Evolutionary conservation across 2,113 vertebrate genomes (phyloP), one percentile per base, ranked within the genome.

Genomic region (Lamprologus tigripictilis): DNA sequence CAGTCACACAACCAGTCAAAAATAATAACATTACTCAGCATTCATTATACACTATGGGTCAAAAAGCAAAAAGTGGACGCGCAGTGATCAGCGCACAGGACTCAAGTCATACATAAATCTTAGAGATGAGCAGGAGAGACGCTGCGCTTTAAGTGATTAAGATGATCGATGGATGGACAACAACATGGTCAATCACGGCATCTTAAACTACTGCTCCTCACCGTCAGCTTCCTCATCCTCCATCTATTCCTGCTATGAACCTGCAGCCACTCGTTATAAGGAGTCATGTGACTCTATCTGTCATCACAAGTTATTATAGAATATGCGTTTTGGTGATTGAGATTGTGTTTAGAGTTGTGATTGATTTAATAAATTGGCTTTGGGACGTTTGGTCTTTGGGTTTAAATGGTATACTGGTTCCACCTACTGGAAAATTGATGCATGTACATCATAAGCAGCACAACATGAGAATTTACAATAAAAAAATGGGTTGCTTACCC

Each of bases 361-460:
- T 4, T 16, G 2, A 73, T 16, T 73, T 3, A 73, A 26, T 45
- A 10, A 17, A 45, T 26, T 73, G 21, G 10, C 37, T 45, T 37
- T 73, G 8, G 68, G 71, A 49, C 26, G 1, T 49, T 49, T 3
- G 4, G 42, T 49, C 23, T 78, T 47, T 78, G 10, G 26, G 3
- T 78, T 78, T 51, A 78, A 49, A 40, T 35, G 8, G 71, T 23
- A 40, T 2, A 26, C 86, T 4, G 81, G 73, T 85, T 78, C 90
- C 94, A 81, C 40, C 93, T 94, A 81, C 57, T 90, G 94, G 9
- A n/a, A 11, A 4, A 7, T 10, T 9, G 23, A 33, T 17, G 71
- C 73, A 84, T 6, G 28, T 71, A 54, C 87, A 88, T 2, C 4
- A 80, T 16, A 3, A 61, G 19, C 51, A 40, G 51, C 13, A 1